These are phyloP conservation scores for Vidua chalybeata DNA, from an alignment of 2,113 vertebrate species.

Conservation along the genomic window DNA sequence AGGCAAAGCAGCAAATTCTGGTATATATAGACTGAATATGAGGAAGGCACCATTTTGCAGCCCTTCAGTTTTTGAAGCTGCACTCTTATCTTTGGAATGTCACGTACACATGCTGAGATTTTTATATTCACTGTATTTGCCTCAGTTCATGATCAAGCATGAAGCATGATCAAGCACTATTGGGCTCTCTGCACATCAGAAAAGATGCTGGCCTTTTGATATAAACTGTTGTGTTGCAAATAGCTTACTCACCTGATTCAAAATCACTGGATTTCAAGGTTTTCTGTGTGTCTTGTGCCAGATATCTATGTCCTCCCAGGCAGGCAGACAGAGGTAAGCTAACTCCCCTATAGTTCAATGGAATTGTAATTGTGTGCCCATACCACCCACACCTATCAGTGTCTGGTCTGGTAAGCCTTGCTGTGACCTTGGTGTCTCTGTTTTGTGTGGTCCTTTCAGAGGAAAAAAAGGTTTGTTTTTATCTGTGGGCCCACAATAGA, in stretches of 20 bases:
- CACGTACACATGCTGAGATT: background rate
- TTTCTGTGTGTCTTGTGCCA: background rate
- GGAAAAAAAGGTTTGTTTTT: background rate
- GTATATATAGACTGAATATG: background rate
- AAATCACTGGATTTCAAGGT: background rate
- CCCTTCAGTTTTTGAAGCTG: background rate
- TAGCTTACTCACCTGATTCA: background rate
- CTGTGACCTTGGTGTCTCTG: background rate
- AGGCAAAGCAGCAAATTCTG: background rate
- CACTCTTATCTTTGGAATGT: background rate
- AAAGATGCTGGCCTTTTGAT: background rate
- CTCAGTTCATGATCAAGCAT: background rate
- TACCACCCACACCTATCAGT: background rate
- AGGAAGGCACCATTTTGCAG: background rate
- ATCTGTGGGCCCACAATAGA: background rate
- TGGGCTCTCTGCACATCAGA: background rate
- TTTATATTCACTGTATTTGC: background rate
- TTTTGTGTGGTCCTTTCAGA: background rate
- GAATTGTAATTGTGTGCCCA: background rate
- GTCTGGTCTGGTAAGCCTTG: background rate
- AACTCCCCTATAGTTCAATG: background rate
- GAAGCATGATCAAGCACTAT: background rate
- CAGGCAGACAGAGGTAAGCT: background rate
- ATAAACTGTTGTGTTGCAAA: background rate
- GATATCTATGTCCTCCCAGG: background rate